These are phyloP conservation scores for Neocrepidodera transversa DNA, from an alignment of 2,888 invertebrate species.

Conservation along the genomic window DNA sequence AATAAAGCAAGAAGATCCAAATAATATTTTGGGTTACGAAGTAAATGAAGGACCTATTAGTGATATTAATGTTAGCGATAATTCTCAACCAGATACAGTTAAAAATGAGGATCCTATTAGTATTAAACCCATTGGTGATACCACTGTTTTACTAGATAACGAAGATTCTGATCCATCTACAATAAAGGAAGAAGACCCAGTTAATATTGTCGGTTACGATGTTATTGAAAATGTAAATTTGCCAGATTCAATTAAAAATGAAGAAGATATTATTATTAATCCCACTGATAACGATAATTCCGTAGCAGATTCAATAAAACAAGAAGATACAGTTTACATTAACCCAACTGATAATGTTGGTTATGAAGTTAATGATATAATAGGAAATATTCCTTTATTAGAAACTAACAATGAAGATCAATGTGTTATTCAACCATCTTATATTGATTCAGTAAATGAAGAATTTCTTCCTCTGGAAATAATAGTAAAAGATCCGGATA, in stretches of 20 bases:
- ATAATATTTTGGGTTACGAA: too few species aligned
- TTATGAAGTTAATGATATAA: not conserved
- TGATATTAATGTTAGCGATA: too few species aligned
- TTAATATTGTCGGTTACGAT: too few species aligned
- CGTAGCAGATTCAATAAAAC: not conserved
- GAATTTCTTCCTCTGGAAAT: not conserved
- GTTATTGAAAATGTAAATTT: too few species aligned
- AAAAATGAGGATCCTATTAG: too few species aligned
- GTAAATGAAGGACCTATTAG: too few species aligned
- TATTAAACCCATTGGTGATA: too few species aligned
- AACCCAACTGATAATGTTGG: not conserved
- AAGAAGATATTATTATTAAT: too few species aligned
- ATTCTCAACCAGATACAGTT: not conserved
- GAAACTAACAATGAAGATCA: not conserved
- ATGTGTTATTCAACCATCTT: not conserved
- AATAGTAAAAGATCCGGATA: not conserved
- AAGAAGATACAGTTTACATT: not conserved
- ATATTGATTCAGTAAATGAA: not conserved
- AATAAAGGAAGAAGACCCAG: not conserved
- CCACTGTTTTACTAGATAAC: not conserved
- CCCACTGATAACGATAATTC: too few species aligned
- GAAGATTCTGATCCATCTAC: not conserved
- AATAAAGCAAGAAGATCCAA: too few species aligned
- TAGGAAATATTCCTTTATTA: not conserved
- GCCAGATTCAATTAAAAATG: not conserved